phyloP scores from a whole-genome alignment of 1,140 invertebrate species.

The Zaprionus inermis region DNA sequence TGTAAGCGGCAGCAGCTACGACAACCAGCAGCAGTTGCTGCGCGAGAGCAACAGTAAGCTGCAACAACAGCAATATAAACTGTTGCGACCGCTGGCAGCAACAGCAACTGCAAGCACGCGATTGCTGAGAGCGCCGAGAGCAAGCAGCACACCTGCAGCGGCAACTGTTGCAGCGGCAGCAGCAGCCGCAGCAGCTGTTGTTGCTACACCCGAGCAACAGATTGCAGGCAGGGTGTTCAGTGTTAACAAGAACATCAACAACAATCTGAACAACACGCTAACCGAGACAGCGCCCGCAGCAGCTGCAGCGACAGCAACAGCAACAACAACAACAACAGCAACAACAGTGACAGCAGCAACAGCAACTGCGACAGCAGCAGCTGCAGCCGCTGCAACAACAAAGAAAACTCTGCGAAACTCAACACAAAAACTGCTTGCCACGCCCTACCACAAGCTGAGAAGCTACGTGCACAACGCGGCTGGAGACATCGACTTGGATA shows the following conservation, averaged over 20 bases:
- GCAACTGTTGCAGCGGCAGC: conserved; percentile 19
- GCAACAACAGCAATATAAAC: conserved; percentile 34
- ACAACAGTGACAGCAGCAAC: conserved; percentile 44
- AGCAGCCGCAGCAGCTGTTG: conserved; percentile 17
- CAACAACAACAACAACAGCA: background rate
- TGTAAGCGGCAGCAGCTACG: conserved; percentile 4
- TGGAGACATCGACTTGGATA: conserved; percentile 79
- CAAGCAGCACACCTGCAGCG: conserved; percentile 18
- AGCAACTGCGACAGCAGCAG: conserved; percentile 28
- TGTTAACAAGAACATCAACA: conserved; percentile 71
- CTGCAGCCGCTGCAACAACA: conserved; percentile 44
- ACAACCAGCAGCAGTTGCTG: conserved; percentile 40
- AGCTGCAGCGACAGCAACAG: conserved; percentile 34
- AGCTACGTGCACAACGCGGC: conserved; percentile 74
- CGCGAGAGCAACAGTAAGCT: conserved; percentile 33
- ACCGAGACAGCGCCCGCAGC: conserved; percentile 51
- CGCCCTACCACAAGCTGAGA: conserved; percentile 70
- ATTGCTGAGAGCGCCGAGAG: conserved; percentile 10
- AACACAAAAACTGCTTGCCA: conserved; percentile 70
- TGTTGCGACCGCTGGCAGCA: conserved; percentile 12
- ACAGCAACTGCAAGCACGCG: conserved; percentile 18
- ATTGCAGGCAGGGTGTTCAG: conserved; percentile 58
- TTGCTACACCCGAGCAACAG: conserved; percentile 51
- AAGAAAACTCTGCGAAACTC: conserved; percentile 66
- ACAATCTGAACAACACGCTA: conserved; percentile 61